Conservation (phyloP, 2,113 vertebrate genomes). For the Trogon surrucura region DNA sequence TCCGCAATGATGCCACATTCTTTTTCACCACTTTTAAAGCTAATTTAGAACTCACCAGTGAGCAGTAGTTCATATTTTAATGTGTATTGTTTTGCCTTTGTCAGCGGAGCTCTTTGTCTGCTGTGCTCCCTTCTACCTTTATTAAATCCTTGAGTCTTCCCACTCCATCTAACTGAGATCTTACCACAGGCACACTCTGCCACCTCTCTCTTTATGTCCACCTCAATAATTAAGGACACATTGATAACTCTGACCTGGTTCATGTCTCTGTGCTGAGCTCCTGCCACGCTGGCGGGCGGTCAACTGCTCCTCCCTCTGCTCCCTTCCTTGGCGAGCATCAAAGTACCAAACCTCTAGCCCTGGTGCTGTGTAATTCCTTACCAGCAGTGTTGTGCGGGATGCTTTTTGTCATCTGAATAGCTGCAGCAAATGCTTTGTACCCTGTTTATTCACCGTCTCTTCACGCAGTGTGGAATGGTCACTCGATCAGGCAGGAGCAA, state of each 20-base stretch:
- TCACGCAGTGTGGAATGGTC: neutral
- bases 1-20: neutral
- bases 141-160: neutral
- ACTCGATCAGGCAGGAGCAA: neutral
- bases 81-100: neutral
- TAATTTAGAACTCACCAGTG: neutral
- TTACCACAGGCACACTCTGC: neutral
- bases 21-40: neutral
- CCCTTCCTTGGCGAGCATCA: too few species aligned
- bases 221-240: fast-evolving
- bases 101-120: neutral
- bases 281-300: fast-evolving
- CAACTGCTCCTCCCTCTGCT: neutral
- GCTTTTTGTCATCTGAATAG: neutral
- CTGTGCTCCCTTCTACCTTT: neutral
- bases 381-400: neutral
- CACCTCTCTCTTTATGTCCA: neutral
- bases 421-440: neutral
- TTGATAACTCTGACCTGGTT: fast-evolving
- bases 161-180: fast-evolving
- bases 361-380: neutral
- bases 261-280: neutral
- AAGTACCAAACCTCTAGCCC: neutral
- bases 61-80: neutral
- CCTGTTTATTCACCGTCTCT: neutral